Base-by-base conservation (phyloP, 1,140 invertebrate genomes). In the Grapholita molesta region DNA sequence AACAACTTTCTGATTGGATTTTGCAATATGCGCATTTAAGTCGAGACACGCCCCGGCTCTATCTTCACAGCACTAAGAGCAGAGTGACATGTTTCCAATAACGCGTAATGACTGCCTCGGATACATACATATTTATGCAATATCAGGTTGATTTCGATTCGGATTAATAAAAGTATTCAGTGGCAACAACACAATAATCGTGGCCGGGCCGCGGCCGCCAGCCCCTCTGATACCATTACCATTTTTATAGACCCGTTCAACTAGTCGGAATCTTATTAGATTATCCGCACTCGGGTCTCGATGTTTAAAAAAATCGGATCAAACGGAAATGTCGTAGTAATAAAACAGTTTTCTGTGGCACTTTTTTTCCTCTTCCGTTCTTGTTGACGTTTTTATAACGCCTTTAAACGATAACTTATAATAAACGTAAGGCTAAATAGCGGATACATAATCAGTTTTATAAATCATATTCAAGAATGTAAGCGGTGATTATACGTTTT, bases 321-420 rank as follows among this genome's bases (percentile, higher is more conserved):
- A 73, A 82, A 78, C 82, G 82, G 80, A 84, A 84, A 84, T 79
- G 78, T 80, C 75, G 68, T 55, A 76, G 75, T 76, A 77, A 80
- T 84, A 80, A 84, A 82, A 82, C 75, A 71, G 72, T 80, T 79
- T 78, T 75, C 72, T 79, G 74, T 76, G 80, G 77, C 69, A 78
- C 72, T 79, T 79, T 80, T 78, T 82, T 77, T 75, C 72, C 55
- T 79, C 74, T 80, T 84, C 80, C 79, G 79, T 79, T 80, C 77
- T 73, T 70, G 66, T 78, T 84, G 70, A 75, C 64, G 21, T 78
- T 73, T 74, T 72, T 69, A 75, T 70, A 69, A 77, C 74, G 72
- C 72, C 68, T 76, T 73, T 79, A 71, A 75, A 70, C 67, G 70
- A 38, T 67, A 9, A 12, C 1, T 15, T 70, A 61, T 68, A 42